Base-by-base conservation (phyloP, 2,888 invertebrate species). In the Hypomecis atomaria region DNA sequence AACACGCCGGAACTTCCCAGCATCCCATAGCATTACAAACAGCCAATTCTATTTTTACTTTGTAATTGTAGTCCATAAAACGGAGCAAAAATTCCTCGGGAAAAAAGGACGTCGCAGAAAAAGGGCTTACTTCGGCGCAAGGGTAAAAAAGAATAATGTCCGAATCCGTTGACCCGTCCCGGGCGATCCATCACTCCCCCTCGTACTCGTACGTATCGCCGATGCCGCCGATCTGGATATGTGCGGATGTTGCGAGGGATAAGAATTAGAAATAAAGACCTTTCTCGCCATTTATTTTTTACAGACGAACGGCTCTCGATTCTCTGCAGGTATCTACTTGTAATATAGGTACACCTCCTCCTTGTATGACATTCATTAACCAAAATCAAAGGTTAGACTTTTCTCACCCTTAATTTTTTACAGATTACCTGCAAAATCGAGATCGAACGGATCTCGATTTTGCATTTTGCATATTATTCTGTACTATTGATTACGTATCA, bases 81-180 rank as follows among this genome's bases (percentile, higher is more conserved):
- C 87, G 89, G 78, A 82, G 82, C 87, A 86, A 88, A 90, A 90
- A 90, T 89, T 89, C 89, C 87, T 78, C 78, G 83, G 81, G 83
- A 89, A 90, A 89, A 92, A 92, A 89, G 90, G 88, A 89, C 89
- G 82, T 88, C 86, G 88, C 88, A 89, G 87, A 89, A 92, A 92
- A 92, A 91, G 92, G 91, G 91, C 91, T 91, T 90, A 91, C 90
- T 88, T 87, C 87, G 87, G 89, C 88, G 88, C 88, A 91, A 93
- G 93, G 93, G 92, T 92, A 92, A 92, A 93, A 93, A 93, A 93
- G 93, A 93, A 92, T 92, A 93, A 93, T 93, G 93, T 92, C 89
- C 92, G 93, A 93, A 93, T 93, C 90, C 93, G 93, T 93, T 93
- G 93, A 93, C 93, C 93, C 93, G 92, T 93, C 91, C 90, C 89